Percentiles rank a stretch among this genome's conserved stretches.
These are phyloP conservation scores for Pilophorus perplexus DNA, from an alignment of 2,888 invertebrate genomes.

Conservation along the genomic window DNA sequence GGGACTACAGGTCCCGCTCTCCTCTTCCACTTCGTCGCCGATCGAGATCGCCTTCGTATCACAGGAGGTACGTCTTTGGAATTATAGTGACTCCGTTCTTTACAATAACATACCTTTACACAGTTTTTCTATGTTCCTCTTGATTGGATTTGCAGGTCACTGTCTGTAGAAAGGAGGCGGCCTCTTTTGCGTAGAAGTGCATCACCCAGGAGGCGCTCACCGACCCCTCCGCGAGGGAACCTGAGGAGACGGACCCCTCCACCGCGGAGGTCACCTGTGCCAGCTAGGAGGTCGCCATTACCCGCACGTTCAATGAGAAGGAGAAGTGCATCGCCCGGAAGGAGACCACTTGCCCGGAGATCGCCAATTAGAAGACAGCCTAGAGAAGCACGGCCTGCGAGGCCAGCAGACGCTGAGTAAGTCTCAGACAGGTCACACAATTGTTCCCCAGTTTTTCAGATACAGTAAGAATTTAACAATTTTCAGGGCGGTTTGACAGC, in stretches of 20 bases:
- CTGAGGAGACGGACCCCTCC: conserved; percentile 3
- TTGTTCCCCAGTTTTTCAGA: too few species aligned
- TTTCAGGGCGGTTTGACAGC: too few species aligned
- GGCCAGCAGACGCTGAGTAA: too few species aligned
- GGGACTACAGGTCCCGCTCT: conserved; percentile 12
- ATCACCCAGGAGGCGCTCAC: conserved; percentile 31
- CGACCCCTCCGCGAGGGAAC: conserved; percentile 34
- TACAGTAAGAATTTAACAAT: too few species aligned
- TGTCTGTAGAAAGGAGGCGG: conserved; percentile 11
- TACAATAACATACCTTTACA: too few species aligned
- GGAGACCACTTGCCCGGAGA: conserved; percentile 2
- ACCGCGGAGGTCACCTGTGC: background rate
- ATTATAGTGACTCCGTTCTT: too few species aligned
- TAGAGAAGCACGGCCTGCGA: too few species aligned
- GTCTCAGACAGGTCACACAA: too few species aligned
- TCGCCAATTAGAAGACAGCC: conserved; percentile 1
- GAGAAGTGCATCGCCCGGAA: conserved; percentile 26
- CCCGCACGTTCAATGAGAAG: conserved; percentile 9
- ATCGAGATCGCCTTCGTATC: background rate
- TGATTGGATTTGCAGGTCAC: conserved; percentile 24
- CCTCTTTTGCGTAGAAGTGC: conserved; percentile 1
- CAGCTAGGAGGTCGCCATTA: too few species aligned
- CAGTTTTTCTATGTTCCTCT: too few species aligned
- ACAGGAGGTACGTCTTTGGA: conserved; percentile 3
- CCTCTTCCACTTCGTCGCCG: conserved; percentile 1